phyloP scores from a whole-genome alignment of 2,888 invertebrate species.

The Coelopa pilipes region DNA sequence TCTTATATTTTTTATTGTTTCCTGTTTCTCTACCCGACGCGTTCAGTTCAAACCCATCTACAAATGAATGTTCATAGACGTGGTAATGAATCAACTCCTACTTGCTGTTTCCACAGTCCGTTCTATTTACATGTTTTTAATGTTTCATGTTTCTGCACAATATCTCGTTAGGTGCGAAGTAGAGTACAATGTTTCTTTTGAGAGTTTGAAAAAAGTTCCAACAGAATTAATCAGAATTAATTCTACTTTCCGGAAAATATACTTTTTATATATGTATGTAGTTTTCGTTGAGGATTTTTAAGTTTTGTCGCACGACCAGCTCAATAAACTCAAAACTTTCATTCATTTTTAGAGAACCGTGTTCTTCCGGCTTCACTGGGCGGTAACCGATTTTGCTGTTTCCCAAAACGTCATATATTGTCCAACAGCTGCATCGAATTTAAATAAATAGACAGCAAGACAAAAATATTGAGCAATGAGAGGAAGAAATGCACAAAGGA shows the following conservation, averaged over 20 bases:
- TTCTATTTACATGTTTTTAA: background rate
- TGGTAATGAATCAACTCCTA: slow-evolving; percentile 3
- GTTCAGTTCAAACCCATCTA: background rate
- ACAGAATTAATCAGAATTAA: background rate
- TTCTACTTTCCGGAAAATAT: too few species aligned
- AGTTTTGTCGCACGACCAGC: too few species aligned
- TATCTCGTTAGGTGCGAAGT: background rate
- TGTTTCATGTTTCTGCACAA: background rate
- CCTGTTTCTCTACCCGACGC: background rate
- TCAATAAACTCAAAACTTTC: too few species aligned
- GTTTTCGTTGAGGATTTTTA: background rate
- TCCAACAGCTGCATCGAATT: slow-evolving; percentile 6
- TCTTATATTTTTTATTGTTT: background rate
- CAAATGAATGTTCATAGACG: background rate
- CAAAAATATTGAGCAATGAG: background rate
- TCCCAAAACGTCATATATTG: background rate
- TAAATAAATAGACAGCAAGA: background rate
- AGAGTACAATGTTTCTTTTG: background rate
- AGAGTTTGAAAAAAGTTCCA: background rate
- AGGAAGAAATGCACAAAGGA: background rate
- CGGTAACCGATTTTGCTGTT: background rate
- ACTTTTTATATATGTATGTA: too few species aligned
- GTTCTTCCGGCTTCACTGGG: background rate
- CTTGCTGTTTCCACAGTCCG: background rate
- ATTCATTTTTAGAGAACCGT: too few species aligned